Base-by-base conservation (phyloP, 1,140 invertebrate species). In the Musca vetustissima region DNA sequence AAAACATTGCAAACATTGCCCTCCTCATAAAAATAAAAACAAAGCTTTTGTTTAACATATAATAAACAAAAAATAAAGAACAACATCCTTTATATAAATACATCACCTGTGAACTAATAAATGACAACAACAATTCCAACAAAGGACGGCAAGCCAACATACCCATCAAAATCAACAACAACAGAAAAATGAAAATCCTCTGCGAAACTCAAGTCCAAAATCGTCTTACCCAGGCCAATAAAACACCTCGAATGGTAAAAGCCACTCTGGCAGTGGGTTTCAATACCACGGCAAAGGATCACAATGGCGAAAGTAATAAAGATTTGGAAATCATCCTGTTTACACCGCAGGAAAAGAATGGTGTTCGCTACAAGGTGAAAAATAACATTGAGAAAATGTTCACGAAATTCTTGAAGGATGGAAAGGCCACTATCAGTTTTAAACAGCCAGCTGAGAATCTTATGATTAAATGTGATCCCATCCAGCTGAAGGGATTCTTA, bases 381-480 rank as follows among this genome's bases (percentile, higher is more conserved):
- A 75, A 86, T 47, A 90, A 89, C 73, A 85, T 93, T 52, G 85
- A 86, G 53, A 84, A 88, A 78, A 84, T 92, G 21, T 89, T 90
- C 73, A 87, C 86, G 1, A 90, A 88, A 75, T 93, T 88, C 78
- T 77, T 91, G 14, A 84, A 87, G 49, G 88, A 92, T 77, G 91
- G 91, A 66, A 92, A 92, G 84, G 85, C 86, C 24, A 92, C 91
- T 9, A 88, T 93, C 68, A 85, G 90, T 64, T 87, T 93, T 64
- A 87, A 86, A 72, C 83, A 87, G 70, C 92, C 92, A 17, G 84
- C 87, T 32, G 86, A 90, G 70, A 90, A 93, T 82, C 75, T 93
- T 55, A 87, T 86, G 61, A 89, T 93, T 50, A 87, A 90, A 78
- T 81, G 86, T 71, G 89, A 91, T 80, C 74, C 83, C 21, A 85